A percentile compares a stretch with the other conserved stretches of the same genome.
These are phyloP conservation scores for Zelleria hepariella DNA, from an alignment of 2,888 invertebrate species.

Conservation along the genomic window DNA sequence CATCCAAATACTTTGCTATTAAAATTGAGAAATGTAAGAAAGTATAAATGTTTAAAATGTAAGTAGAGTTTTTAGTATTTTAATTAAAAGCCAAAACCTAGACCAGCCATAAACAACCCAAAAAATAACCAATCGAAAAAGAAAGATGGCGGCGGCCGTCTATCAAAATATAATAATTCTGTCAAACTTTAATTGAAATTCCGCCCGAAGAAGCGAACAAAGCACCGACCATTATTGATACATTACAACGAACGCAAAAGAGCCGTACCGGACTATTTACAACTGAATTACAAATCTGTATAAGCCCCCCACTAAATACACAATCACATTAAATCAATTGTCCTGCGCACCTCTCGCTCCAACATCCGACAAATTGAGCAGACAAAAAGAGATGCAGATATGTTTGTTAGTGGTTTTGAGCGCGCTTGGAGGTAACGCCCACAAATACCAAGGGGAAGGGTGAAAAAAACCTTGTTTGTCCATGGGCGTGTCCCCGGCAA, in stretches of 20 bases:
- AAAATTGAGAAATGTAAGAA: too few relatives aligned
- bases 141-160: slow-evolving; percentile 43
- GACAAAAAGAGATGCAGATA: slow-evolving; percentile 23
- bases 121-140: background rate
- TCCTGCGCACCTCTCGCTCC: slow-evolving; percentile 28
- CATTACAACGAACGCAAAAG: slow-evolving; percentile 62
- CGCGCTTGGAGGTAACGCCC: slow-evolving; percentile 43
- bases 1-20: too few relatives aligned
- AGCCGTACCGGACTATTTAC: slow-evolving; percentile 61
- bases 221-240: slow-evolving; percentile 62
- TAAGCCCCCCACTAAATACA: slow-evolving; percentile 61
- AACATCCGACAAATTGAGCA: background rate
- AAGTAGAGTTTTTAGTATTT: slow-evolving; percentile 19
- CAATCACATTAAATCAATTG: slow-evolving; percentile 66
- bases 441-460: slow-evolving; percentile 46
- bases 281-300: slow-evolving; percentile 69
- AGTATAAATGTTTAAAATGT: too few relatives aligned
- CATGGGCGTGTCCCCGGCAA: slow-evolving; percentile 49
- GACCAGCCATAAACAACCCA: background rate
- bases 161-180: slow-evolving; percentile 67
- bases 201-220: slow-evolving; percentile 34
- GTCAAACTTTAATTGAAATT: slow-evolving; percentile 69
- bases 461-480: slow-evolving; percentile 54
- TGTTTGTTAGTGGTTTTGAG: slow-evolving; percentile 30
- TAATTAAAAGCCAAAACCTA: slow-evolving; percentile 8